A percentile compares a stretch with the other conserved stretches of the same genome.
These are phyloP conservation scores for Callipepla squamata DNA, from an alignment of 2,113 vertebrate species.

Conservation along the genomic window DNA sequence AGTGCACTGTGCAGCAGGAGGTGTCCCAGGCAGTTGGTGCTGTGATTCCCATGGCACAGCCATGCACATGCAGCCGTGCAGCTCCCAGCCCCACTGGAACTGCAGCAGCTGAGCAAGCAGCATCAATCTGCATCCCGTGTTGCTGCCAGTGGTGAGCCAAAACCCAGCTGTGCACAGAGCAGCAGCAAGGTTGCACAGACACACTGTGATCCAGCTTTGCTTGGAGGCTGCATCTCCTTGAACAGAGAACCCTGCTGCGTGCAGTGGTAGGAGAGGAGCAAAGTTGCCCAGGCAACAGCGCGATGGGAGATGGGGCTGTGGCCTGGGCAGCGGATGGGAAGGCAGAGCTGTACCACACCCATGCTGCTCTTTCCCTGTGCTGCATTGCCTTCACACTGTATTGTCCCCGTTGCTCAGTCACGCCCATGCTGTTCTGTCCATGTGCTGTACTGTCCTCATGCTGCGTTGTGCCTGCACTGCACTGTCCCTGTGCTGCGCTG, in stretches of 20 bases:
- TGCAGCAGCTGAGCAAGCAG: neutral
- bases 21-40: neutral
- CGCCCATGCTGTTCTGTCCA: neutral
- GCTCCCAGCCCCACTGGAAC: neutral
- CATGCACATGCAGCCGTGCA: neutral
- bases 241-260: fast-evolving
- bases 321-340: neutral
- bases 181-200: fast-evolving
- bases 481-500: too few species aligned
- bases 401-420: neutral
- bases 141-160: neutral
- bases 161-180: fast-evolving
- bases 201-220: neutral
- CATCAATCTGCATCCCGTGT: neutral
- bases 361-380: neutral
- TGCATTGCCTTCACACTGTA: neutral
- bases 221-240: neutral
- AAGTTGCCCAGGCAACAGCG: slow-evolving; percentile 6
- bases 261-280: neutral
- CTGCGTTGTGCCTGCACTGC: neutral
- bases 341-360: neutral
- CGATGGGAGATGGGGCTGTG: neutral
- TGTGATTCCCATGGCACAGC: neutral
- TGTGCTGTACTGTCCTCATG: too few species aligned
- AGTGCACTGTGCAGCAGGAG: neutral